Percentiles rank a stretch among this genome's conserved stretches.
phyloP scores from a whole-genome alignment of 2,888 invertebrate species.

The Balanococcus diminutus region DNA sequence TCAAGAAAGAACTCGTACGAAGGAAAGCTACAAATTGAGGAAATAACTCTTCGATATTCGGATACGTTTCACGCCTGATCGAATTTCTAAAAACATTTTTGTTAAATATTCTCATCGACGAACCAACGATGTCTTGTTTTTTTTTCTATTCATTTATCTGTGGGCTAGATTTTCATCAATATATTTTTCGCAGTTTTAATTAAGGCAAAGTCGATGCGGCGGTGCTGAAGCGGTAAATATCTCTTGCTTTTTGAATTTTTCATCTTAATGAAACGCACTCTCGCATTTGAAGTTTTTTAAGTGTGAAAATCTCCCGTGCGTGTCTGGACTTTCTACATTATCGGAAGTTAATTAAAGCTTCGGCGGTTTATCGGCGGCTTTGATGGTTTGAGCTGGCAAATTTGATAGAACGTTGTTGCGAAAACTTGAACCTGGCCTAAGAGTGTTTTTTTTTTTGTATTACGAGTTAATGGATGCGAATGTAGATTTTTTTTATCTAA shows the following conservation, averaged over 20 bases:
- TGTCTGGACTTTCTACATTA: background rate
- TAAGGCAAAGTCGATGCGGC: background rate
- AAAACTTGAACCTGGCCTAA: background rate
- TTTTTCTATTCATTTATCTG: background rate
- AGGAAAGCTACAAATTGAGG: background rate
- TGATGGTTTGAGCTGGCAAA: background rate
- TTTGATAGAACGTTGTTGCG: background rate
- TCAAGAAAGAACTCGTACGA: background rate
- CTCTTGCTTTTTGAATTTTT: background rate
- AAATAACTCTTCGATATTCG: background rate
- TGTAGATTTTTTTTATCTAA: background rate
- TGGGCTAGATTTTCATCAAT: background rate
- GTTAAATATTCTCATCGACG: background rate
- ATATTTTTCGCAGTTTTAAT: background rate
- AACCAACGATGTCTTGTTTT: background rate
- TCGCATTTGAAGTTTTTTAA: background rate
- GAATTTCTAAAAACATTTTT: conserved; percentile 7
- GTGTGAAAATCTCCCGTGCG: conserved; percentile 9
- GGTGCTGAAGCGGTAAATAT: background rate
- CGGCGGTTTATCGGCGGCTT: background rate
- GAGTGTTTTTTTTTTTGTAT: background rate
- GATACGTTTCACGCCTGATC: background rate
- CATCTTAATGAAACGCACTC: background rate
- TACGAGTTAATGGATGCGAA: background rate
- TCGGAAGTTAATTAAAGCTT: conserved; percentile 24